Evolutionary conservation across 1,140 invertebrate genomes (phyloP).

Genomic region (Danaus plexippus): DNA sequence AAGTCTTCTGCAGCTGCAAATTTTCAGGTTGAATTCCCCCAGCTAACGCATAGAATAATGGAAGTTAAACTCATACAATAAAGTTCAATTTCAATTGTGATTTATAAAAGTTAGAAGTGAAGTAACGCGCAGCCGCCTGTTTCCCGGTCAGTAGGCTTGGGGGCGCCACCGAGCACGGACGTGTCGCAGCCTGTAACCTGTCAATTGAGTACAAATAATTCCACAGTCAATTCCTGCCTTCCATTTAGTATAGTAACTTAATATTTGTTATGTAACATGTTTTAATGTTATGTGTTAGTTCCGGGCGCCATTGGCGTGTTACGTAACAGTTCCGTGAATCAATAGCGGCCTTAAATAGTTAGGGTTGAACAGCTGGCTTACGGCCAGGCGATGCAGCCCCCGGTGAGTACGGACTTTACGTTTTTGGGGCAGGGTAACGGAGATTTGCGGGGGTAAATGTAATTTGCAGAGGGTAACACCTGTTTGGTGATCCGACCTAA

Average conservation of each 20-base stretch:
- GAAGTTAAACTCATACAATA: too few species aligned
- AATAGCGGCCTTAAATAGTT: constrained; percentile 38
- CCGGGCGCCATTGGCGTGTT: constrained; percentile 58
- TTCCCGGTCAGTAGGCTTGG: constrained; percentile 40
- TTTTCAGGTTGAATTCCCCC: too few species aligned
- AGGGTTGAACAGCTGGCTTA: constrained; percentile 62
- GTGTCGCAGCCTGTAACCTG: constrained; percentile 36
- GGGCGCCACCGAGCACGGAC: constrained; percentile 47
- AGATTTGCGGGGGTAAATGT: too few species aligned
- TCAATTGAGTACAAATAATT: constrained; percentile 40
- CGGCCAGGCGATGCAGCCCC: constrained; percentile 56
- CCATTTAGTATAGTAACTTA: constrained; percentile 26
- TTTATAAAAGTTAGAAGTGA: constrained; percentile 2
- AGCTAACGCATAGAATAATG: too few species aligned
- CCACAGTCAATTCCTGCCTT: constrained; percentile 47
- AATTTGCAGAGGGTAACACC: too few species aligned
- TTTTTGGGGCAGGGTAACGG: too few species aligned
- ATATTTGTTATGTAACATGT: not conserved
- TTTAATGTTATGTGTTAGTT: constrained; percentile 56
- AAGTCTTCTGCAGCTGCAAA: too few species aligned
- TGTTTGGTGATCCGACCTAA: too few species aligned
- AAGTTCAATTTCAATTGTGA: too few species aligned
- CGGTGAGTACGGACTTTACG: constrained; percentile 37
- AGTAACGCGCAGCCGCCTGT: constrained; percentile 45
- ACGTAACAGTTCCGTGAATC: constrained; percentile 21